Evolutionary conservation across 2,113 vertebrate genomes (phyloP).

Genomic region (Callipepla squamata): DNA sequence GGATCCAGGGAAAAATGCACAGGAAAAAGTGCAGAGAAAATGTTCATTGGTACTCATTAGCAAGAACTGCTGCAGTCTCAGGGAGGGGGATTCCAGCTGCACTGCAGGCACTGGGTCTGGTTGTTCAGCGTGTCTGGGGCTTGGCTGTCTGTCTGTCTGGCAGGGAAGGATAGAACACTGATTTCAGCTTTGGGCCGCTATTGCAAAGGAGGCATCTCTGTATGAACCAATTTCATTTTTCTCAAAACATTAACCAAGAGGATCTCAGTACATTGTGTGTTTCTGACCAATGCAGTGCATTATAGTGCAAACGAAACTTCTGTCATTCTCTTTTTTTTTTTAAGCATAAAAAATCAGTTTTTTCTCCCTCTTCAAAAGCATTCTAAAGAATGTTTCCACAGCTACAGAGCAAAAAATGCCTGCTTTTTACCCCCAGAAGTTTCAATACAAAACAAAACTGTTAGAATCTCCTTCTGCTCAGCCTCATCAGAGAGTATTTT

Average conservation of each 20-base stretch:
- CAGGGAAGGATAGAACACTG: background rate
- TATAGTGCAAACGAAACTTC: background rate
- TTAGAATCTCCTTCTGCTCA: background rate
- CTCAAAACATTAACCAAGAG: background rate
- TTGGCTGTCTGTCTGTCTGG: background rate
- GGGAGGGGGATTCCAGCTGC: background rate
- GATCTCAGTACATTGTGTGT: accelerated
- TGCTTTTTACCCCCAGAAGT: background rate
- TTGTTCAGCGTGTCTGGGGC: accelerated
- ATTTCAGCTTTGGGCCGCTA: background rate
- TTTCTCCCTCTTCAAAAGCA: background rate
- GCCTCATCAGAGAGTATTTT: background rate
- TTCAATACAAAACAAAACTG: background rate
- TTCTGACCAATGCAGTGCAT: accelerated
- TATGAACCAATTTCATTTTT: background rate
- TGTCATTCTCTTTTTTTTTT: background rate
- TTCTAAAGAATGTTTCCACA: background rate
- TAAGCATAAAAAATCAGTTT: background rate
- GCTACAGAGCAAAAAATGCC: background rate
- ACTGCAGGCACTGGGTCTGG: background rate
- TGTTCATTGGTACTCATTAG: accelerated
- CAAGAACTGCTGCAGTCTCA: background rate
- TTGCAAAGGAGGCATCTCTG: background rate
- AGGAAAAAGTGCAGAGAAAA: background rate
- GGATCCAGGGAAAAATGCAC: background rate